Base-by-base conservation (phyloP, 2,113 vertebrate genomes). In the Martes martes region DNA sequence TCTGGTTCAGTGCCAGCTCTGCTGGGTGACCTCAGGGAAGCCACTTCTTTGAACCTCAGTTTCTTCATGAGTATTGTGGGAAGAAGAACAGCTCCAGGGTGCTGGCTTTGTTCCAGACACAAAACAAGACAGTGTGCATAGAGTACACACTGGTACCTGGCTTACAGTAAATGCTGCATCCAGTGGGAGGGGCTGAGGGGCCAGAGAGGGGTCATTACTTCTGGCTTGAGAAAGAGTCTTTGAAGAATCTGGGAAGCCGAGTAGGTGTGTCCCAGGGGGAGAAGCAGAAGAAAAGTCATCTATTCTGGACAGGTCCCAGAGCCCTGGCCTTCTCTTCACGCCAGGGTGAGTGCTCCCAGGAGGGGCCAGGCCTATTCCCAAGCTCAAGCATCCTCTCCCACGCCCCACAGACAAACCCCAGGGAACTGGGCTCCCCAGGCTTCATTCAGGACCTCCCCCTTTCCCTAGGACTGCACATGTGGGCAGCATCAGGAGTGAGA, bases 101-200 rank as follows among this genome's bases (percentile, higher is more conserved):
- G 15, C 42, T 0, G 3, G 28, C 50, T 21, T 24, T 42, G 39
- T 31, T 91, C 57, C 39, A n/a, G 42, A 79, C 67, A 83, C 15
- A 42, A 80, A 31, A n/a, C 0, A 21, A 71, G 9, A 59, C 8
- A 18, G 39, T 1, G 6, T 6, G 11, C n/a, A 3, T 4, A 52
- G 42, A 85, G 33, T 9, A 1, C 2, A 31, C 6, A 14, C 55
- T 47, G 65, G 76, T 45, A 39, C 45, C 47, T 67, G 45, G 79
- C 61, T 71, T 52, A 28, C 67, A 15, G 78, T 42, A 59, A n/a
- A 11, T 11, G 18, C 19, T 73, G 9, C 61, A 21, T 10, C 59
- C 33, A 14, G 9, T 11, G 39, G 50, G 39, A 86, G 33, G 61
- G 47, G 73, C 24, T 24, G 57, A 71, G 78, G n/a, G 36, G 61